These are phyloP conservation scores for Lepidurus arcticus DNA, from an alignment of 1,140 invertebrate species.

Conservation along the genomic window DNA sequence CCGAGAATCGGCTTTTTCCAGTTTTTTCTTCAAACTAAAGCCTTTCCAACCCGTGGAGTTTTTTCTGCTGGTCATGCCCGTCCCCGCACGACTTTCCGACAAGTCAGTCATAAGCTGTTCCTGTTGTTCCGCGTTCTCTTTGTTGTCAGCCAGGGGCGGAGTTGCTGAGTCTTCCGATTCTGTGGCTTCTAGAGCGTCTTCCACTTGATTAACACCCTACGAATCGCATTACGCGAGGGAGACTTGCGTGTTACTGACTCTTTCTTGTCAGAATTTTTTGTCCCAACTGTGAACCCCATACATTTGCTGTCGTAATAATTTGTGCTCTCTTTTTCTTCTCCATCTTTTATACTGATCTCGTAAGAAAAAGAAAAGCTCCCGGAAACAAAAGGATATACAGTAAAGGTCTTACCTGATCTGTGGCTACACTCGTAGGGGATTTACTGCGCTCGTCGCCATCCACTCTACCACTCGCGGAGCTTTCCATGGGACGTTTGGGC, in stretches of 20 bases:
- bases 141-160: constrained; percentile 19
- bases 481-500: constrained; percentile 56
- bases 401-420: constrained; percentile 46
- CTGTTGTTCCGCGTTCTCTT: constrained; percentile 29
- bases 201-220: constrained; percentile 22
- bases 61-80: constrained; percentile 31
- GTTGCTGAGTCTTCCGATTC: constrained; percentile 27
- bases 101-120: constrained; percentile 23
- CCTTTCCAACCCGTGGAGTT: constrained; percentile 46
- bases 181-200: constrained; percentile 24
- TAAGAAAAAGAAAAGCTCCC: constrained; percentile 23
- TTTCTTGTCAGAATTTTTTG: background rate
- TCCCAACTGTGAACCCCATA: background rate
- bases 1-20: constrained; percentile 72
- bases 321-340: background rate
- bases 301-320: background rate
- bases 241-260: background rate
- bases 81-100: constrained; percentile 26
- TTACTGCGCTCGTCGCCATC: constrained; percentile 52
- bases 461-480: constrained; percentile 18
- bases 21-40: constrained; percentile 70
- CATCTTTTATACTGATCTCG: constrained; percentile 10
- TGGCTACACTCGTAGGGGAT: constrained; percentile 87
- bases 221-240: background rate
- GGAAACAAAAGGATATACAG: background rate